phyloP scores from a whole-genome alignment of 2,113 vertebrate species.

The Mormoops blainvillei region DNA sequence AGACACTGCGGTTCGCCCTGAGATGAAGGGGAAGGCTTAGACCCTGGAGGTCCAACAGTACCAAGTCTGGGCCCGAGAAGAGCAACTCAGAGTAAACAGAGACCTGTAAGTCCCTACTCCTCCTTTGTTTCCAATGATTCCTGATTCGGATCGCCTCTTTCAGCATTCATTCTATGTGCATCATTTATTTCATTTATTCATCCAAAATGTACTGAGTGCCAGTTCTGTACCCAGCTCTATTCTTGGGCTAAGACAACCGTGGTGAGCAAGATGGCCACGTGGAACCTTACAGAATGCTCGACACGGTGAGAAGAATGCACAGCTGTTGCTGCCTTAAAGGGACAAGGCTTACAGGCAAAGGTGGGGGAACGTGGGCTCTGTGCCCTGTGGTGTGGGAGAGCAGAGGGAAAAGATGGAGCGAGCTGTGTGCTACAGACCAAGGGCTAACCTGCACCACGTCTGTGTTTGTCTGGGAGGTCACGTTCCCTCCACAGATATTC shows the following conservation, averaged over 20 bases:
- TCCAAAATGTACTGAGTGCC: neutral
- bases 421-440: neutral
- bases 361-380: neutral
- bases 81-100: neutral
- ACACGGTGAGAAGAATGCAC: neutral
- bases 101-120: neutral
- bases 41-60: neutral
- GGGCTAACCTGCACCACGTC: neutral
- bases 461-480: neutral
- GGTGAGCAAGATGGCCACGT: neutral
- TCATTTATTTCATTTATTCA: neutral
- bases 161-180: neutral
- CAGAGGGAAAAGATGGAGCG: neutral
- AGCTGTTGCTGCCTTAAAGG: neutral
- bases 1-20: neutral
- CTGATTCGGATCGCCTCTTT: neutral
- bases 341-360: neutral
- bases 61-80: neutral
- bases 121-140: neutral
- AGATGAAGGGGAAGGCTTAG: neutral
- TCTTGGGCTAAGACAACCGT: neutral
- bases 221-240: neutral
- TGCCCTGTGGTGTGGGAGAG: neutral
- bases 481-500: neutral
- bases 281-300: neutral